These are phyloP conservation scores for Pomacea maculata DNA, from an alignment of 1,140 invertebrate genomes.

Conservation along the genomic window DNA sequence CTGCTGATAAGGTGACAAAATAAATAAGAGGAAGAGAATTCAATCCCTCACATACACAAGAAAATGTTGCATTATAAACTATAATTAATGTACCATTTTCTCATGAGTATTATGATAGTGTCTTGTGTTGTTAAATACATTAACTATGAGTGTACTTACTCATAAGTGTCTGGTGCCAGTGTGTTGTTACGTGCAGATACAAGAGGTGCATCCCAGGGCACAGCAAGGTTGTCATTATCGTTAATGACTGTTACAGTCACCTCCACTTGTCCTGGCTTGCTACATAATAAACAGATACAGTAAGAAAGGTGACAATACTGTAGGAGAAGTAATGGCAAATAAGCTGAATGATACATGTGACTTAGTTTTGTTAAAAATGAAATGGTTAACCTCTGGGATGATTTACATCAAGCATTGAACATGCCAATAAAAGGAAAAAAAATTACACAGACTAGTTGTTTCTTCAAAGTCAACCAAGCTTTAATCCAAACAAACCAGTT, in stretches of 20 bases:
- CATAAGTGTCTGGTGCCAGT: conserved; percentile 17
- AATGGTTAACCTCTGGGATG: no score
- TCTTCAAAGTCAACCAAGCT: no score
- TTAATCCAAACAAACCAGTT: no score
- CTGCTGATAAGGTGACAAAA: neutral
- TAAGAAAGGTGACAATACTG: neutral
- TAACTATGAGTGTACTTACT: neutral
- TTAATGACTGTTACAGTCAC: conserved; percentile 9
- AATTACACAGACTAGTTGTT: no score
- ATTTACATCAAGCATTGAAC: no score
- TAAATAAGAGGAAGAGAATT: neutral
- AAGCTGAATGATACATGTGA: no score
- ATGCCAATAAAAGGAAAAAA: no score
- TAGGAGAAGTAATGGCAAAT: neutral
- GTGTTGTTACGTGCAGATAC: conserved; percentile 19
- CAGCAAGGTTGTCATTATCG: conserved; percentile 10
- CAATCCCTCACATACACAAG: neutral
- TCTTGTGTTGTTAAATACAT: neutral
- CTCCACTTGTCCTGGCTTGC: conserved; percentile 19
- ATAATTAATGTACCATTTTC: neutral
- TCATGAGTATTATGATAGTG: neutral
- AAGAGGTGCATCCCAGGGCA: conserved; percentile 30
- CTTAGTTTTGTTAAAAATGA: no score
- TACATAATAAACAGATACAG: neutral
- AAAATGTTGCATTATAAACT: neutral